Evolutionary conservation across 2,888 invertebrate genomes (phyloP), one percentile per base, ranked within the genome.

Genomic region (Diarsia dahlii): DNA sequence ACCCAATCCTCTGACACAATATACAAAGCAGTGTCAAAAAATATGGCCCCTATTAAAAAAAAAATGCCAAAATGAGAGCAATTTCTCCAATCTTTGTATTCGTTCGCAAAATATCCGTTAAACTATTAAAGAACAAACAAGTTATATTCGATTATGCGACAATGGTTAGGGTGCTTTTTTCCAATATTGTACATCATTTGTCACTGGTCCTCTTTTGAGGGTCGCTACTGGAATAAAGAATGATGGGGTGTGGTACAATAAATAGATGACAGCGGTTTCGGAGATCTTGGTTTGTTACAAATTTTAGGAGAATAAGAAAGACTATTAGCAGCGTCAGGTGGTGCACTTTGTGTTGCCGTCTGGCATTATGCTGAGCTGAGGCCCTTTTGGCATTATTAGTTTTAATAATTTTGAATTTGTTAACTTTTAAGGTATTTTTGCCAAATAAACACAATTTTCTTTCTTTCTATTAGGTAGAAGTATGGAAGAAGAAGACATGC

Each of bases 101-200:
- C 74, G 80, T 79, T 82, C 69, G 84, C 82, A 89, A 91, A 89
- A 82, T 67, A 66, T 86, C 91, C 91, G 91, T 93, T 92, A 91
- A 87, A 90, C 90, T 91, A 90, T 92, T 91, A 92, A 87, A 85
- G 89, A 89, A 91, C 89, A 91, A 92, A 90, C 89, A 87, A 84
- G 74, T 82, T 84, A 88, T 89, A 88, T 89, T 90, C 89, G 87
- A 90, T 90, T 89, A 89, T 86, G 91, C 73, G 90, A 93, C 93
- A 92, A 93, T 92, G 84, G 90, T 69, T 81, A 86, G 90, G 92
- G 91, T 87, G 88, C 87, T 92, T 94, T 94, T 94, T 94, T 93
- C 92, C 93, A 94, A 94, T 95, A 94, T 92, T 89, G 92, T 89
- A 91, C 92, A 93, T 96, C 95, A 95, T 96, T 96, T 95, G 94